Evolutionary conservation across 2,113 vertebrate species (phyloP).

Genomic region (Nycticebus coucang): DNA sequence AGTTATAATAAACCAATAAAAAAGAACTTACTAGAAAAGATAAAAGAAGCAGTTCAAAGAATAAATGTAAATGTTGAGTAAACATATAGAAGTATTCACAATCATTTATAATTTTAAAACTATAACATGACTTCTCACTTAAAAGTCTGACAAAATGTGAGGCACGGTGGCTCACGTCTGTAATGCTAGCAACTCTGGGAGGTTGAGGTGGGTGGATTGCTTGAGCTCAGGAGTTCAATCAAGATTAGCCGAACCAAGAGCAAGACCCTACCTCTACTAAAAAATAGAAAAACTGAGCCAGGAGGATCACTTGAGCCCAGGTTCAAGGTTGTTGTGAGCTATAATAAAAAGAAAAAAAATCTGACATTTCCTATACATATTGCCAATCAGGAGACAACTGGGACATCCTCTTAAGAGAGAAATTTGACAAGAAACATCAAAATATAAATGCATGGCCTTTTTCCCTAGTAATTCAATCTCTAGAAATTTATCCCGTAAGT

Average conservation of each 20-base stretch:
- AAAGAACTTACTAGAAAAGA: background rate
- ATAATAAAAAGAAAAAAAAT: background rate
- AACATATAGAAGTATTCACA: background rate
- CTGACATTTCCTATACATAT: background rate
- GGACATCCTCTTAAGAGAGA: background rate
- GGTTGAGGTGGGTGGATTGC: no score
- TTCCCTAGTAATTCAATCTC: background rate
- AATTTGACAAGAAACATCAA: background rate
- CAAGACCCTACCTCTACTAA: no score
- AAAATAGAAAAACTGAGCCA: no score
- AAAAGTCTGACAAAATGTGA: background rate
- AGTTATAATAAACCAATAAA: background rate
- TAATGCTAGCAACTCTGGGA: no score
- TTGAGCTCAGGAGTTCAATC: no score
- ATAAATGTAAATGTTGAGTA: background rate
- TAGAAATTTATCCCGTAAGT: background rate
- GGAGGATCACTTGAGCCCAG: no score
- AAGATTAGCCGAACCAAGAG: no score
- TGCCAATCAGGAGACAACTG: background rate
- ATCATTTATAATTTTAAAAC: slow-evolving; percentile 28
- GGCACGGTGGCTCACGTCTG: no score
- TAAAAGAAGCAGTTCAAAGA: background rate
- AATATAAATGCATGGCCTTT: background rate
- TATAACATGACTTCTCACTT: slow-evolving; percentile 20
- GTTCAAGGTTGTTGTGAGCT: no score